Evolutionary conservation across 2,113 vertebrate species (phyloP).

Genomic region (Phyllopteryx taeniolatus): DNA sequence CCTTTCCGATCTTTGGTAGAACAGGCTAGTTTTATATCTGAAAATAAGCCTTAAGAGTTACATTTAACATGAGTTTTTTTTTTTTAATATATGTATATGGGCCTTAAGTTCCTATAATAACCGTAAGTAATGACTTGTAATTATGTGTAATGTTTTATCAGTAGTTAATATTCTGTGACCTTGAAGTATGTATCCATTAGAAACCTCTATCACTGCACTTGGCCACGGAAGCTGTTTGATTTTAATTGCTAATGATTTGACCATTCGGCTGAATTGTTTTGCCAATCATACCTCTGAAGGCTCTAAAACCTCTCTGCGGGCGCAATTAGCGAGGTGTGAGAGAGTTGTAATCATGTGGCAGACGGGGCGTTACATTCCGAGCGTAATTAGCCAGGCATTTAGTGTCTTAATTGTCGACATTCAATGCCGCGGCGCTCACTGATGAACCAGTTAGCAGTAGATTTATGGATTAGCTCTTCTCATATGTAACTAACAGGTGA

Average conservation of each 20-base stretch:
- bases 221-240: conserved; percentile 43
- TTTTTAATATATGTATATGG: not conserved
- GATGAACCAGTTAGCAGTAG: conserved; percentile 74
- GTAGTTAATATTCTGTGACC: conserved; percentile 8
- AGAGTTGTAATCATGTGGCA: conserved; percentile 57
- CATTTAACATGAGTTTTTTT: not conserved
- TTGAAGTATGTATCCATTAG: conserved; percentile 21
- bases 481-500: conserved; percentile 74
- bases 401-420: conserved; percentile 79
- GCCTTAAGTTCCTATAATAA: not conserved
- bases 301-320: not conserved
- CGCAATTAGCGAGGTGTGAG: conserved; percentile 45
- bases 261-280: conserved; percentile 59
- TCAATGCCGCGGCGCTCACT: conserved; percentile 68
- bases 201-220: conserved; percentile 29
- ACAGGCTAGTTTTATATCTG: too few relatives aligned
- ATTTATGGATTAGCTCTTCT: conserved; percentile 76
- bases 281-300: conserved; percentile 46
- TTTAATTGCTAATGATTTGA: conserved; percentile 49
- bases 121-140: not conserved
- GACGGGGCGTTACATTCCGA: conserved; percentile 64
- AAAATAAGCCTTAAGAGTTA: not conserved
- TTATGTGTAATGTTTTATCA: not conserved
- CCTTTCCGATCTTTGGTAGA: too few relatives aligned
- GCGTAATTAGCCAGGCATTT: conserved; percentile 78